Evolutionary conservation across 2,113 vertebrate species (phyloP).

Genomic region (Zapus hudsonius): DNA sequence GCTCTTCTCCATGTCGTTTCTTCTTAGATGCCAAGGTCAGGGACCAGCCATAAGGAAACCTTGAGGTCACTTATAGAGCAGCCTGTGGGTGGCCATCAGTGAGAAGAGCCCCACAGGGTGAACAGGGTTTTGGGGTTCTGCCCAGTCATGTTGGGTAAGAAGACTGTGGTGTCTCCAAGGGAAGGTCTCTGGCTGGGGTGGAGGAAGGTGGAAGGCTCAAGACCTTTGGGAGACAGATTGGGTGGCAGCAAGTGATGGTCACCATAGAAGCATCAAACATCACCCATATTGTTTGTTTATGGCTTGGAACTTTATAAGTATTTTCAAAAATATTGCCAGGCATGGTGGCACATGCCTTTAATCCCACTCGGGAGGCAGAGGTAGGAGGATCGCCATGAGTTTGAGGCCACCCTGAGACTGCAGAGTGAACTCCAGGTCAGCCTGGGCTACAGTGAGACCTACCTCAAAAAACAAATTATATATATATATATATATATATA

Average conservation of each 20-base stretch:
- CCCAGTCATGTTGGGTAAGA: not conserved
- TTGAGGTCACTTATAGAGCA: not conserved
- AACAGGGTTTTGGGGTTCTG: too few relatives aligned
- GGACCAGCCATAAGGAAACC: not conserved
- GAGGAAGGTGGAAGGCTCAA: not conserved
- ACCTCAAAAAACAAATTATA: too few relatives aligned
- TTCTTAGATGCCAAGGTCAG: not conserved
- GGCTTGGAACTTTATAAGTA: not conserved
- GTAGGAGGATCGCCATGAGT: too few relatives aligned
- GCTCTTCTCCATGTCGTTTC: not conserved
- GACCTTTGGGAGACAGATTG: not conserved
- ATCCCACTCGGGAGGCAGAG: too few relatives aligned
- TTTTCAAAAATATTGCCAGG: too few relatives aligned
- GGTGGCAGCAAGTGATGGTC: fast-evolving
- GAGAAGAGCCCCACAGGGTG: not conserved
- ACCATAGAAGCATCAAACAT: not conserved
- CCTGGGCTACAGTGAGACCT: too few relatives aligned
- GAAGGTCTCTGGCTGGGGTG: not conserved
- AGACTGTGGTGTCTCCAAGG: not conserved
- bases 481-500: too few relatives aligned
- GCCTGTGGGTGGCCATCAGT: not conserved
- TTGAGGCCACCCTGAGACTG: too few relatives aligned
- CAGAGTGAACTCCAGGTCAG: too few relatives aligned
- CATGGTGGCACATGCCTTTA: too few relatives aligned
- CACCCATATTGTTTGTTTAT: fast-evolving